These are phyloP conservation scores for Caenorhabditis remanei DNA, from an alignment of 1,140 invertebrate genomes.

Conservation along the genomic window DNA sequence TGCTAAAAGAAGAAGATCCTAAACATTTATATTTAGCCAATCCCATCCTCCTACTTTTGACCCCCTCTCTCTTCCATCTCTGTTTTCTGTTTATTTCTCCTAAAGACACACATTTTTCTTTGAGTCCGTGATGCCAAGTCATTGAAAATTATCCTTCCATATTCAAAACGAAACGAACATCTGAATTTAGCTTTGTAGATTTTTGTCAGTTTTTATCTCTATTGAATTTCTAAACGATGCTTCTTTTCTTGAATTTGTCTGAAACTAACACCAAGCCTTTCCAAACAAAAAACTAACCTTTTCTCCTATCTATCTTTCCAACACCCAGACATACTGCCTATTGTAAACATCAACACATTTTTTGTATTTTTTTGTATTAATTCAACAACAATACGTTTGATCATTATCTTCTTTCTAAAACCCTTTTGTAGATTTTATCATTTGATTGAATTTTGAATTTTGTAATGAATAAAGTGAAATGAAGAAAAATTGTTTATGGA, in stretches of 20 bases:
- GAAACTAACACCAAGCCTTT: neutral
- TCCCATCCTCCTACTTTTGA: neutral
- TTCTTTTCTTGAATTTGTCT: neutral
- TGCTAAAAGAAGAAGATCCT: constrained; percentile 54
- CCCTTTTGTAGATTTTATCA: constrained; percentile 35
- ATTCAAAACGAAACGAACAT: constrained; percentile 35
- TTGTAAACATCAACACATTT: constrained; percentile 32
- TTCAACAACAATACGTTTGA: neutral
- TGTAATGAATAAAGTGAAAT: neutral
- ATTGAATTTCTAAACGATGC: neutral
- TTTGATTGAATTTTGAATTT: neutral
- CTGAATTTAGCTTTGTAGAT: constrained; percentile 31
- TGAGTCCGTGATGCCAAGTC: constrained; percentile 53
- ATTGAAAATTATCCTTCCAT: constrained; percentile 55
- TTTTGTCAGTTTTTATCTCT: neutral
- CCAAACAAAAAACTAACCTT: neutral
- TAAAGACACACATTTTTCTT: constrained; percentile 23
- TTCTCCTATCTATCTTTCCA: constrained; percentile 25
- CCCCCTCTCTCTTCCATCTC: neutral
- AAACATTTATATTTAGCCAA: constrained; percentile 5
- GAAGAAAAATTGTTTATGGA: constrained; percentile 12
- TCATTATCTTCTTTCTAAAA: constrained; percentile 13
- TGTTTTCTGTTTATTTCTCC: neutral
- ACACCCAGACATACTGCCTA: constrained; percentile 36
- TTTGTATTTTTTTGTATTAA: constrained; percentile 7